These are phyloP conservation scores for Actinia tenebrosa DNA, from an alignment of 64 coral and sea anemone species.

Conservation along the genomic window DNA sequence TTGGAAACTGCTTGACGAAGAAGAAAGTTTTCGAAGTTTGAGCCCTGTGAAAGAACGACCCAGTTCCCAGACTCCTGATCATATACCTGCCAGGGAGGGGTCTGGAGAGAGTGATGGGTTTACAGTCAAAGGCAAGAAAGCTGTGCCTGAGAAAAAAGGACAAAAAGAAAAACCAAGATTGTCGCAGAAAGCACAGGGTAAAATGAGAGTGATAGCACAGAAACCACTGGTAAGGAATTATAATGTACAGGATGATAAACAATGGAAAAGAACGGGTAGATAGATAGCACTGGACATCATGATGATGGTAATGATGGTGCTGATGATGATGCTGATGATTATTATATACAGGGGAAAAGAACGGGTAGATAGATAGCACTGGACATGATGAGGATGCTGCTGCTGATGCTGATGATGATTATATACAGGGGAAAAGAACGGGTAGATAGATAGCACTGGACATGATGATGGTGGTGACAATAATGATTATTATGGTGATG, in stretches of 20 bases:
- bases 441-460: no score
- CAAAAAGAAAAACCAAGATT: conserved; percentile 35
- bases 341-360: no score
- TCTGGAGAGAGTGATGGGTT: conserved; percentile 41
- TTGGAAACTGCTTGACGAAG: conserved; percentile 97
- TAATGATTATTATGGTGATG: not conserved
- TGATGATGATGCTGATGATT: not conserved
- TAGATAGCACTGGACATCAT: not conserved
- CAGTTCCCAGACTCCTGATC: conserved; percentile 30
- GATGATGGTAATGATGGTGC: no score
- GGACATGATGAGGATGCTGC: not conserved
- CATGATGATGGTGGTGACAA: not conserved
- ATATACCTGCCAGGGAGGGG: conserved; percentile 40
- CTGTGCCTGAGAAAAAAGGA: conserved; percentile 40
- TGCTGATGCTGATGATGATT: not conserved
- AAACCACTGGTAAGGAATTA: conserved; percentile 77
- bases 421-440: no score
- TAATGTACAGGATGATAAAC: conserved; percentile 65
- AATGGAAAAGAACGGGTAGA: not conserved
- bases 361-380: not conserved
- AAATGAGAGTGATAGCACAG: conserved; percentile 54
- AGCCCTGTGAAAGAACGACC: conserved; percentile 37
- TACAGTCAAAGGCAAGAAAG: conserved; percentile 72
- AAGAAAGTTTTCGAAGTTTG: conserved; percentile 68
- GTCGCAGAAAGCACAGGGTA: conserved; percentile 79